Base-by-base conservation (phyloP, 2,113 vertebrate genomes). In the Carassius gibelio region DNA sequence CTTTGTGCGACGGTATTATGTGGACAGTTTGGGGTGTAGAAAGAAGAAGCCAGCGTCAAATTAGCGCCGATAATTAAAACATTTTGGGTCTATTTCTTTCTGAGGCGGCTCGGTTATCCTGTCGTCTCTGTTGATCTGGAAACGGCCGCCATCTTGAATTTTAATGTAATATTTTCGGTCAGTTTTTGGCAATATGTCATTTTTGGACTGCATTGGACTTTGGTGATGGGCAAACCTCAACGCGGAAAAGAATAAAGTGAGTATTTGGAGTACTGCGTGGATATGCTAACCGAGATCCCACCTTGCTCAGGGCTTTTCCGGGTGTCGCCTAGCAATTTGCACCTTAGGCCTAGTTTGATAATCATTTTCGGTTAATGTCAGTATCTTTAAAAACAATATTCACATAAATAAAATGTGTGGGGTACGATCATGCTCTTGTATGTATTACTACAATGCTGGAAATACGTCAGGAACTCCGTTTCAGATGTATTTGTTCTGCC, bases 71-170 rank as follows among this genome's bases (percentile, higher is more conserved):
- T 48, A 42, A 89, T 80, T 88, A 87, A 61, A 90, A 75, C n/a
- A 50, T 4, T 68, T 81, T 50, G 92, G 94, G 83, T 90, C 94
- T 95, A 94, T 84, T 95, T 95, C 88, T 94, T 52, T 55, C 74
- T 85, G 89, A 90, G 92, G 93, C 89, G 45, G 94, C 92, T 92
- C 86, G 94, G 88, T 71, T 93, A 93, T 87, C 93, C 90, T 87
- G 85, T 90, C 91, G 90, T 87, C 87, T 79, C 88, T 85, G 85
- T 91, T 81, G 74, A 86, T 78, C 87, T 82, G 78, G 86, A 92
- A 90, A 91, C 77, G 72, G 91, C 89, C 94, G 94, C 94, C 94
- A 96, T 95, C 93, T 96, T 96, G 94, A 93, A 96, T 94, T 95
- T 94, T 95, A 94, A 96, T 95, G 93, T 92, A 93, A 92, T 94